Base-by-base conservation (phyloP, 1,140 invertebrate species). In the Tetragonula clypearis region DNA sequence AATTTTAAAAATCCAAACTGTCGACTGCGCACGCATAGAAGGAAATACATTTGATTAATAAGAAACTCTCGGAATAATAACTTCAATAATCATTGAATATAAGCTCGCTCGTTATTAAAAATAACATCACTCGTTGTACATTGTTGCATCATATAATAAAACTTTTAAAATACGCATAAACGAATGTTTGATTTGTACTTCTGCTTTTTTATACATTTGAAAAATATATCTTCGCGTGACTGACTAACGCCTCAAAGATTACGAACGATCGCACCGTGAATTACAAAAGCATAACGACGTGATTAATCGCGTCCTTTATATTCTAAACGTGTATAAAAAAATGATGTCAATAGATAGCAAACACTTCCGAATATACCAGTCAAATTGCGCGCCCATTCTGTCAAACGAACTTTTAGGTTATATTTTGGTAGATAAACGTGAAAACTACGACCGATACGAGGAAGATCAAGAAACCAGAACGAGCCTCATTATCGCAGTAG, bases 1-100 rank as follows among this genome's bases (percentile, higher is more conserved):
- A 98, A 93, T 92, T 98, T 97, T 68, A 98, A 93, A 93, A 98
- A 98, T 41, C 98, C 98, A 96, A 98, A 98, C 90, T 97, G 97
- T 4, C 97, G 97, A 94, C 98, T 98, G 95, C 86, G 96, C 91
- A 88, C 87, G 92, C 35, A 91, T 60, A 60, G 12, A 79, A 60
- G 81, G 3, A 78, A 75, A 60, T 14, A 55, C 9, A 69, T 11
- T 11, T 84, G 15, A 12, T 78, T 30, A 71, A 30, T 69, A 19
- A 56, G n/a, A 26, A 21, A 0, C 41, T 30, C n/a, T 26, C 9
- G 30, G n/a, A n/a, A 79, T 15, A 55, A 68, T 21, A 49, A 60
- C 1, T 0, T 11, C 35, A 35, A 35, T 35, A 35, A 35, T 35
- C n/a, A 17, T 17, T 23, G 2, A 60, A 58, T 21, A 68, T 6